Percentiles rank a stretch among this genome's conserved stretches.
Evolutionary conservation across 2,113 vertebrate species (phyloP).

Genomic region (Gracilinanus agilis): DNA sequence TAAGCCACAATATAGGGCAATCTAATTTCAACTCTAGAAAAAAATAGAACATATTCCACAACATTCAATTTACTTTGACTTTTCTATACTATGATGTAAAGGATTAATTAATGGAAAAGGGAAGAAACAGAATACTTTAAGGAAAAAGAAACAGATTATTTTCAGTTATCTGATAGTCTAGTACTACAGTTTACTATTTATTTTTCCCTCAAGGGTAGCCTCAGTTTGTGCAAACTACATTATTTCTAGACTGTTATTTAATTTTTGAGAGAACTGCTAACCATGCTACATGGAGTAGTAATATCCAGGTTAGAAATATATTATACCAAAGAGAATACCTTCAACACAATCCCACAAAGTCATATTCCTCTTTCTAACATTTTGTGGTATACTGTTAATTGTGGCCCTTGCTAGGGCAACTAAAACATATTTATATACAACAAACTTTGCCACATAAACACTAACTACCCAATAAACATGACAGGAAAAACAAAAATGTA

Average conservation of each 20-base stretch:
- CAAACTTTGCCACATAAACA: slow-evolving; percentile 23
- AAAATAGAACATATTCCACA: background rate
- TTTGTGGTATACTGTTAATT: too few relatives aligned
- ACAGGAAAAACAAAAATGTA: slow-evolving; percentile 15
- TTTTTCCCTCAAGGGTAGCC: background rate
- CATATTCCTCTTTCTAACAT: background rate
- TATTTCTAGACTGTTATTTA: slow-evolving; percentile 11
- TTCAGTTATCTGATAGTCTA: background rate
- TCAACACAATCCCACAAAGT: background rate
- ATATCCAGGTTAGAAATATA: too few relatives aligned
- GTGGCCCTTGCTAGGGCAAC: background rate
- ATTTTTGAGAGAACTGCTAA: too few relatives aligned
- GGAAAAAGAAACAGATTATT: background rate
- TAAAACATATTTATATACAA: background rate
- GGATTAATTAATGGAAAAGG: background rate
- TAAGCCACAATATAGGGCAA: background rate
- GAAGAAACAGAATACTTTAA: background rate
- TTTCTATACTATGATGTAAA: background rate
- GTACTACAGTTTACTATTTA: background rate
- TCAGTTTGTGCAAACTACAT: background rate
- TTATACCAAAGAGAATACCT: background rate
- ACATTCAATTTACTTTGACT: background rate
- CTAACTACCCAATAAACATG: slow-evolving; percentile 44
- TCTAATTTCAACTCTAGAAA: background rate
- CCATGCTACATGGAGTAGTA: too few relatives aligned